Evolutionary conservation across 1,140 invertebrate genomes (phyloP).

Genomic region (Bactericera cockerelli): DNA sequence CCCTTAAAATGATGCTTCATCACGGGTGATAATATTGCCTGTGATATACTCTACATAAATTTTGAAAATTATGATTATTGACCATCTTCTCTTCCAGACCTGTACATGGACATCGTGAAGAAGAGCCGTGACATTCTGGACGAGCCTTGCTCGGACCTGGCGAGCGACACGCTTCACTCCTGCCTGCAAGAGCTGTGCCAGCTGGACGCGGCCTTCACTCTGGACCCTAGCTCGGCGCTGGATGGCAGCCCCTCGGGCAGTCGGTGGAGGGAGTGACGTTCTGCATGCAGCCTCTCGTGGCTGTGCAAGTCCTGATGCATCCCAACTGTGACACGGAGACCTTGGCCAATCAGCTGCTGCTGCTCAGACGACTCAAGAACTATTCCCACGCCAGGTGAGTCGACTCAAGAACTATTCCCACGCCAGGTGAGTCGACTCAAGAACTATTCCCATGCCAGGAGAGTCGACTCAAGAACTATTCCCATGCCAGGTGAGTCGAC

Average conservation of each 20-base stretch:
- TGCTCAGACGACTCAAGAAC: slow-evolving; percentile 65
- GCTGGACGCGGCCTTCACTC: slow-evolving; percentile 11
- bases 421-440: too few relatives aligned
- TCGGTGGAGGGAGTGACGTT: too few relatives aligned
- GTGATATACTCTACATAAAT: too few relatives aligned
- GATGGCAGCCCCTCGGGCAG: too few relatives aligned
- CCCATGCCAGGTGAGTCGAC: too few relatives aligned
- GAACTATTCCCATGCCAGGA: too few relatives aligned
- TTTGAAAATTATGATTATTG: too few relatives aligned
- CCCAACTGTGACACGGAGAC: slow-evolving; percentile 56
- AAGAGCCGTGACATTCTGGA: slow-evolving; percentile 50
- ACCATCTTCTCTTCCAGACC: slow-evolving; percentile 33
- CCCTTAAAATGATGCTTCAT: too few relatives aligned
- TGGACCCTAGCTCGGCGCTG: neutral
- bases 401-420: too few relatives aligned
- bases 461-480: too few relatives aligned
- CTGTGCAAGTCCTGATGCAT: slow-evolving; percentile 55
- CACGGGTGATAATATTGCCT: too few relatives aligned
- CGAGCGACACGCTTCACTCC: neutral
- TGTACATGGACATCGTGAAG: slow-evolving; percentile 48
- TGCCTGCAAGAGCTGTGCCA: slow-evolving; percentile 14
- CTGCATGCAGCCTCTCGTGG: slow-evolving; percentile 54
- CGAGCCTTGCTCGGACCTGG: slow-evolving; percentile 36
- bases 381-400: slow-evolving; percentile 12
- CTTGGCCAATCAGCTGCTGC: slow-evolving; percentile 62